A percentile compares a stretch with the other conserved stretches of the same genome.
These are phyloP conservation scores for Cephus spinipes DNA, from an alignment of 2,888 invertebrate species.

Conservation along the genomic window DNA sequence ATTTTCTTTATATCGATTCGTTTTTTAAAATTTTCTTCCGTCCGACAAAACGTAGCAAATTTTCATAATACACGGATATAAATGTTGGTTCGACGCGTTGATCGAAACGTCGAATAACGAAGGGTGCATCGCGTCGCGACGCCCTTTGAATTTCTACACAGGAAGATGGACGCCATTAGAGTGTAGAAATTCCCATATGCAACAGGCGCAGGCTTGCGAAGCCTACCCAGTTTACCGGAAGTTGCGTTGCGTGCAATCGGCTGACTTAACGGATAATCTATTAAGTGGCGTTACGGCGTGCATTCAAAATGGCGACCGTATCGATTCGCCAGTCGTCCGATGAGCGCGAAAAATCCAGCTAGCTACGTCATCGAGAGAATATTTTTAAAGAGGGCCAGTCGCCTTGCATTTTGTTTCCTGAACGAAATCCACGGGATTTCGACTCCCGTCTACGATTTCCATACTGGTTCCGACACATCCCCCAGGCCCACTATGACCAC, in stretches of 20 bases:
- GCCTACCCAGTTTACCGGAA: constrained; percentile 32
- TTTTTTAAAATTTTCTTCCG: not conserved
- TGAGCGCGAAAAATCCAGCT: not conserved
- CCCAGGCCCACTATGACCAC: not conserved
- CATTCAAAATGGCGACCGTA: constrained; percentile 19
- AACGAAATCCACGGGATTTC: not conserved
- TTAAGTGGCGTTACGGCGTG: constrained; percentile 35
- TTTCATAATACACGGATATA: not conserved
- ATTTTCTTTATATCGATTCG: not conserved
- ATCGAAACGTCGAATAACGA: not conserved
- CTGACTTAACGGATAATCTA: constrained; percentile 41
- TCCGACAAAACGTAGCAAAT: not conserved
- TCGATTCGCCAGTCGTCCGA: constrained; percentile 1
- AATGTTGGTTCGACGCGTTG: not conserved
- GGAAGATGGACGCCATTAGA: not conserved
- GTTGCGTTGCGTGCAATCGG: constrained; percentile 45
- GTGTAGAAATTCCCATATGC: constrained; percentile 21
- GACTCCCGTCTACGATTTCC: not conserved
- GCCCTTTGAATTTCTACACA: not conserved
- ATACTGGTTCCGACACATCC: not conserved
- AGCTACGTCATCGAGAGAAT: not conserved
- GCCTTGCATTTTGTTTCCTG: not conserved
- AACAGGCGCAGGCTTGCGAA: constrained; percentile 33
- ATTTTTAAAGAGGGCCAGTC: not conserved
- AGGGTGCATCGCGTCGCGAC: not conserved